Evolutionary conservation across 2,797 vertebrate species (phyloP), one percentile per base, ranked within the genome.

Genomic region (Poeciliopsis turneri): DNA sequence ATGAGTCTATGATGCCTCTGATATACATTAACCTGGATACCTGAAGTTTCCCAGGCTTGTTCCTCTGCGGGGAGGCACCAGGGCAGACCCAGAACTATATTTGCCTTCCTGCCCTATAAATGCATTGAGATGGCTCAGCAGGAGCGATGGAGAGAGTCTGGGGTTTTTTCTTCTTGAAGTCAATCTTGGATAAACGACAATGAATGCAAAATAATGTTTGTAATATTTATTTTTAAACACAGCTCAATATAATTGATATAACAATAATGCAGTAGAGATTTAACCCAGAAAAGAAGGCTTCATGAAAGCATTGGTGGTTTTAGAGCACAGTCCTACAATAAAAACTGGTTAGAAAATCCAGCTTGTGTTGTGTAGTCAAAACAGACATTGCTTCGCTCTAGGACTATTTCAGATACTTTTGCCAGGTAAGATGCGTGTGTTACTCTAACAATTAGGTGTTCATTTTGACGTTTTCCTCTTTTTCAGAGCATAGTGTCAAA

Each of bases 401-500:
- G 12, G 20, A 13, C 66, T 69, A 23, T 66, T 66, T 66, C 11
- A 43, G 4, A 41, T 41, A 12, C 41, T n/a, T 13, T 41, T 15
- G 10, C 39, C 39, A 43, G 10, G 66, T n/a, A n/a, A 69, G 11
- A 43, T 68, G 64, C 43, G 9, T 69, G 20, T 70, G 25, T 70
- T 45, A 25, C 11, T 12, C 11, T 45, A 45, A 43, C 39, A 70
- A 45, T n/a, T 25, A 11, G 10, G 39, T 45, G 41, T 45, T 70
- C 16, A 45, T 45, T 70, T 25, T n/a, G 12, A 11, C 49, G 4
- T 49, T 61, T 61, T 64, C 46, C 75, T 77, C 64, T 76, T 81
- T 83, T 85, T 47, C 92, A 99, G 98, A 97, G 94, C 82, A 96
- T 95, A 0, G 98, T 99, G 80, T 96, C 97, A 87, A 97, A 98